Base-by-base conservation (phyloP, 2,888 invertebrate species). In the Ophioninae sp. region DNA sequence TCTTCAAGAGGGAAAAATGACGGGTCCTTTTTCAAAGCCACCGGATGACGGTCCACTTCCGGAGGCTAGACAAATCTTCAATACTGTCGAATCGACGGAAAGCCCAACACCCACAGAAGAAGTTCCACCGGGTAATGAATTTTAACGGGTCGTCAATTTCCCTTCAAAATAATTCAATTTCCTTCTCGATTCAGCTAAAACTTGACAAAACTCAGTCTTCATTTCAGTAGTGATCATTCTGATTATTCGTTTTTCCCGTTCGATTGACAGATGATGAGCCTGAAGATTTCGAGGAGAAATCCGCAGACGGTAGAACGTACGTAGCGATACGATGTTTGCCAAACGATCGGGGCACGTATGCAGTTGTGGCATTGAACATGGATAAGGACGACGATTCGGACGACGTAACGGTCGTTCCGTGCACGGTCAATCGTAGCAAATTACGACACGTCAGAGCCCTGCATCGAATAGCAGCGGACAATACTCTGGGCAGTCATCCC, bases 251-350 rank as follows among this genome's bases (percentile, higher is more conserved):
- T 59, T 20, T 20, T 51, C 6, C n/a, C 20, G 6, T 69, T 63
- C 7, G 65, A 67, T 67, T 41, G 71, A 83, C 84, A 69, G 87
- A 81, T 8, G 86, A 87, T 8, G 68, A 71, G 3, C 77, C 83
- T 5, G 83, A 84, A 5, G 90, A 90, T 20, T 90, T 88, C 68
- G 87, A 88, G 73, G 86, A 88, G 41, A 81, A 82, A 56, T 88
- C 90, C 2, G 90, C 88, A 30, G 90, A 92, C 74, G 94, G 93
- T 56, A 88, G 93, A 83, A 94, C 93, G 0, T 94, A 93, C 88
- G 89, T 94, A n/a, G 94, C 94, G 5, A 93, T 94, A 7, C 89
- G 93, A 81, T 91, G 91, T 6, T 88, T 94, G 79, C 93, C 93
- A 0, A 90, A 92, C 59, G 93, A 93, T 39, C 91, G 91, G 83